Evolutionary conservation across 2,797 vertebrate species (phyloP).

Genomic region (Heteromormyrus szaboi): DNA sequence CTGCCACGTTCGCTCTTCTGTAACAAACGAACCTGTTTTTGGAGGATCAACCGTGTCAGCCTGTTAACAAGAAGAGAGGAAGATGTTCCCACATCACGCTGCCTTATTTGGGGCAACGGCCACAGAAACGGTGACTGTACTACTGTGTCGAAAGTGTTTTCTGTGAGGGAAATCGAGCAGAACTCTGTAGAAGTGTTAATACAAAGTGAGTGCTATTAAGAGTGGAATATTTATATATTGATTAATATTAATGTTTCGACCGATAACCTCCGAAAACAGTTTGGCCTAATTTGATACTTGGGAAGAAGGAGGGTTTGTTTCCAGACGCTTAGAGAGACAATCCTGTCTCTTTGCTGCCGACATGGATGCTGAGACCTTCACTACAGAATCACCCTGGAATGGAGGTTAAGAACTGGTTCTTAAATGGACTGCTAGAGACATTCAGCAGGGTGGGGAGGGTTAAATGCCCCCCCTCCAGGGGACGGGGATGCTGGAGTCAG

Average conservation of each 20-base stretch:
- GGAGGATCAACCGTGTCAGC: slow-evolving; percentile 1
- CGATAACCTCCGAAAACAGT: slow-evolving; percentile 44
- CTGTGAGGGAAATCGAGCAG: background rate
- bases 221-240: slow-evolving; percentile 40
- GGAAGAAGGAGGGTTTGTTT: background rate
- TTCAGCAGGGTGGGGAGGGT: background rate
- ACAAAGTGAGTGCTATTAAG: slow-evolving; percentile 34
- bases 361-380: slow-evolving; percentile 24
- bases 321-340: slow-evolving; percentile 49
- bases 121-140: slow-evolving; percentile 8
- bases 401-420: background rate
- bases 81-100: slow-evolving; percentile 30
- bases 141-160: slow-evolving; percentile 17
- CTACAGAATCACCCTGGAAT: slow-evolving; percentile 12
- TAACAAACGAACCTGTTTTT: slow-evolving; percentile 37
- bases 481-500: background rate
- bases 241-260: slow-evolving; percentile 31
- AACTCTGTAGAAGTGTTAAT: slow-evolving; percentile 3
- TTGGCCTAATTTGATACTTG: background rate
- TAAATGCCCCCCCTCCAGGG: background rate
- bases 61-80: slow-evolving; percentile 38
- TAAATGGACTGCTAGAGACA: background rate
- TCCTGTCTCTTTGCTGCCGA: slow-evolving; percentile 37
- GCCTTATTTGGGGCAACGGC: slow-evolving; percentile 16
- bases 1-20: slow-evolving; percentile 21